Conservation (phyloP, 2,888 invertebrate species). For the Nomada flava region DNA sequence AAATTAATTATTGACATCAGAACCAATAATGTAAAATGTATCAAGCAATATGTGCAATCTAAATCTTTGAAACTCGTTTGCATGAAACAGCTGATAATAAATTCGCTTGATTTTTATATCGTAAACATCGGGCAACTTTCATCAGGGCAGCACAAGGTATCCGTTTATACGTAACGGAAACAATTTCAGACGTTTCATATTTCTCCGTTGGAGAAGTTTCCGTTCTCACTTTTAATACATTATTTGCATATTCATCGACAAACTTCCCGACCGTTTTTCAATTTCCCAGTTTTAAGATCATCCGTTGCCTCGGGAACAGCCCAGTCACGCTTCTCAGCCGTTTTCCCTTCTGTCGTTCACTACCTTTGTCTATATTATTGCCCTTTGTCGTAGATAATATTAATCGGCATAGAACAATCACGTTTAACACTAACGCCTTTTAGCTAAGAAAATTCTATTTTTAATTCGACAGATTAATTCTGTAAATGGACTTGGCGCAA, state of each 20-base stretch:
- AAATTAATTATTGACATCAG: not conserved
- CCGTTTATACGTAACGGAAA: conserved; percentile 36
- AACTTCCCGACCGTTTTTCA: conserved; percentile 75
- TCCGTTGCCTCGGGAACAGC: conserved; percentile 43
- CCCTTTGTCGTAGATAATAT: conserved; percentile 30
- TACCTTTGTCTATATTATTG: conserved; percentile 32
- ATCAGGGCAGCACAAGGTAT: not conserved
- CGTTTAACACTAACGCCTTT: conserved; percentile 12
- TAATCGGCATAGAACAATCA: conserved; percentile 4
- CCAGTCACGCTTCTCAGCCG: conserved; percentile 26
- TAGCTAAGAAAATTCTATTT: conserved; percentile 9
- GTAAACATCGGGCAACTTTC: conserved; percentile 17
- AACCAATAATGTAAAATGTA: not conserved
- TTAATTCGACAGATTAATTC: not conserved
- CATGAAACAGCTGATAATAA: not conserved
- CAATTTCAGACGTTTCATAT: conserved; percentile 58
- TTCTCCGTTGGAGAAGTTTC: conserved; percentile 42
- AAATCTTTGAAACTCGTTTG: not conserved
- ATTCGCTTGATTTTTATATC: not conserved
- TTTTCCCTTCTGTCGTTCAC: conserved; percentile 40
- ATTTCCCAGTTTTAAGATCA: conserved; percentile 67
- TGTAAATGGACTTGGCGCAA: not conserved
- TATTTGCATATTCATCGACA: conserved; percentile 76
- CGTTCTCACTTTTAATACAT: conserved; percentile 63
- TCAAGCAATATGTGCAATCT: not conserved